Evolutionary conservation across 1,140 invertebrate genomes (phyloP).

Genomic region (Pinna nobilis): DNA sequence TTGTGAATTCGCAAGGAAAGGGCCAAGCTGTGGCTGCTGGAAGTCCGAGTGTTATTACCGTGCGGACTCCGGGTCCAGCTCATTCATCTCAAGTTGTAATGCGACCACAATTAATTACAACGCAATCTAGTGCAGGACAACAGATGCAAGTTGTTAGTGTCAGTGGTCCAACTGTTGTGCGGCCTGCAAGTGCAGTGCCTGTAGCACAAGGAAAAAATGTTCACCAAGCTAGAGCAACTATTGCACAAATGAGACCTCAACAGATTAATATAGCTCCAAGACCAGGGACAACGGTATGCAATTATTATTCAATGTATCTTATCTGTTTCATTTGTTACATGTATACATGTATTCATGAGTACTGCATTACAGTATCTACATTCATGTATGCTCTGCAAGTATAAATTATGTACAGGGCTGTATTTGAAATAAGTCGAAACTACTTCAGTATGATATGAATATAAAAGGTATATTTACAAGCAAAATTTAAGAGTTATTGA

Average conservation of each 20-base stretch:
- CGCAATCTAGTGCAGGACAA: constrained; percentile 56
- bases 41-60: constrained; percentile 60
- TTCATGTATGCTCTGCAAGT: too few relatives aligned
- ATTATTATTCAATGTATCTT: constrained; percentile 41
- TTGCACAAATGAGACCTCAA: constrained; percentile 68
- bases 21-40: constrained; percentile 48
- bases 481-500: too few relatives aligned
- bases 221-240: constrained; percentile 8
- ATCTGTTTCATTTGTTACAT: too few relatives aligned
- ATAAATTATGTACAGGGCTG: too few relatives aligned
- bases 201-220: constrained; percentile 41
- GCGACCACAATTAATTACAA: constrained; percentile 63
- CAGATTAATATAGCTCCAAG: constrained; percentile 86
- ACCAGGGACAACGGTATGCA: constrained; percentile 77
- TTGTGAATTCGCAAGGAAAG: constrained; percentile 46
- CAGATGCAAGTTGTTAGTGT: constrained; percentile 87
- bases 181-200: constrained; percentile 51
- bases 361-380: too few relatives aligned
- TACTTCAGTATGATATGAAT: too few relatives aligned
- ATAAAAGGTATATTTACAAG: too few relatives aligned
- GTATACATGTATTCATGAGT: too few relatives aligned
- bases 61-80: constrained; percentile 49
- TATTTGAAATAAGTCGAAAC: too few relatives aligned
- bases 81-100: constrained; percentile 65
- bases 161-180: constrained; percentile 75